These are phyloP conservation scores for Phocoena sinus DNA, from an alignment of 2,113 vertebrate genomes.

Conservation along the genomic window DNA sequence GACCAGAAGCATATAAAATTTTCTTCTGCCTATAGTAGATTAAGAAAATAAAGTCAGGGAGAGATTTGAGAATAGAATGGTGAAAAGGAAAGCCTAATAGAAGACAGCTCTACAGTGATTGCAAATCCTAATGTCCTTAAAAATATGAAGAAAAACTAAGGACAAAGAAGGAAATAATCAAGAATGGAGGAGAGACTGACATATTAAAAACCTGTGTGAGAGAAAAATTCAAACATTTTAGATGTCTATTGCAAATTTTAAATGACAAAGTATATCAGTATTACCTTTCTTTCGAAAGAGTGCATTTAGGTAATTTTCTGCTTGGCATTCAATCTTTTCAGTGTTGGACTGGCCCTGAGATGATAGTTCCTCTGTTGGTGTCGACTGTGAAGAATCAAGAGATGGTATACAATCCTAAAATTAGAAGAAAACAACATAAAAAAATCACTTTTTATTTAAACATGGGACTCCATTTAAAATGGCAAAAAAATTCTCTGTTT, in stretches of 20 bases:
- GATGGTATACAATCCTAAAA: slow-evolving; percentile 88
- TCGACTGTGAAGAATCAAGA: slow-evolving; percentile 91
- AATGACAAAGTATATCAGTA: slow-evolving; percentile 38
- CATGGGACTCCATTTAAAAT: neutral
- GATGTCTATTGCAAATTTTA: neutral
- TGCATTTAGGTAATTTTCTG: slow-evolving; percentile 98
- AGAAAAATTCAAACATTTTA: slow-evolving; percentile 39
- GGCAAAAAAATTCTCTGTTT: neutral
- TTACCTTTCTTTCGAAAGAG: slow-evolving; percentile 99
- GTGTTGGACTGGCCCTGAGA: slow-evolving; percentile 93
- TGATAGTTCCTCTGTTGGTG: slow-evolving; percentile 92
- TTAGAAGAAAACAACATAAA: slow-evolving; percentile 52
- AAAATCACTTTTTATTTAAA: slow-evolving; percentile 33
- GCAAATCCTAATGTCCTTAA: neutral
- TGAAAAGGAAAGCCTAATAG: neutral
- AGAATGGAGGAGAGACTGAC: neutral
- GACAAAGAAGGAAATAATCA: neutral
- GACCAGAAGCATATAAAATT: slow-evolving; percentile 38
- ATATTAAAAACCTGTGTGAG: neutral
- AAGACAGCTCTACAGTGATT: neutral
- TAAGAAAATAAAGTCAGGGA: slow-evolving; percentile 9
- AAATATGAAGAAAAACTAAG: slow-evolving; percentile 1
- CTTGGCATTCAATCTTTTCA: slow-evolving; percentile 96
- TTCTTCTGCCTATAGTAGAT: neutral
- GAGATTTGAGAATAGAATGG: neutral